Evolutionary conservation across 2,113 vertebrate species (phyloP).

Genomic region (Benitochromis conjunctus): DNA sequence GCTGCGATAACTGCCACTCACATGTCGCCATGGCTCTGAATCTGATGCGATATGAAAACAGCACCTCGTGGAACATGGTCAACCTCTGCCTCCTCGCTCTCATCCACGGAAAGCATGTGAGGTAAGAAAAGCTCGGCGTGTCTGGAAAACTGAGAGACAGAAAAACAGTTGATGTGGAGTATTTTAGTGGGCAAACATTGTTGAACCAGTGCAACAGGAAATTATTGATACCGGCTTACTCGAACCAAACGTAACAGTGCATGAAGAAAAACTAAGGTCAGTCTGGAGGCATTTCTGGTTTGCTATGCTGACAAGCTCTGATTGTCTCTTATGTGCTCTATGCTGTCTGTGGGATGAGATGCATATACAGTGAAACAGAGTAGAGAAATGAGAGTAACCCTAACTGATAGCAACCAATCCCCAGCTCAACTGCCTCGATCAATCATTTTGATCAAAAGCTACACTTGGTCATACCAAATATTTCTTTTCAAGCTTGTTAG

Average conservation of each 20-base stretch:
- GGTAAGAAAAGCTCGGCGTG: constrained; percentile 68
- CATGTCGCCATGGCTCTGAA: constrained; percentile 96
- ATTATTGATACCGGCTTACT: neutral
- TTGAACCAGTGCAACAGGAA: neutral
- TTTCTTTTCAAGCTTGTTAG: neutral
- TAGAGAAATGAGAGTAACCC: neutral
- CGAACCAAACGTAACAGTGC: neutral
- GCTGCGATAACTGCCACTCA: constrained; percentile 98
- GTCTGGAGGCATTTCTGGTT: neutral
- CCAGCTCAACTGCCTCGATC: neutral
- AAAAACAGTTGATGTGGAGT: neutral
- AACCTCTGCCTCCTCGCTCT: constrained; percentile 88
- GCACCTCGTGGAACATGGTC: constrained; percentile 96
- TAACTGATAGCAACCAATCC: neutral
- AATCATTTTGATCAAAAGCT: neutral
- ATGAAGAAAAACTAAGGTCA: neutral
- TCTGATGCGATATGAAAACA: constrained; percentile 93
- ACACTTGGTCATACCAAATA: neutral
- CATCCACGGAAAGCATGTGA: constrained; percentile 88
- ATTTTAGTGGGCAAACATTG: neutral
- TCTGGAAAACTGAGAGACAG: neutral
- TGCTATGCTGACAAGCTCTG: neutral
- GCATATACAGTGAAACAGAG: neutral
- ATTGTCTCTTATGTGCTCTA: neutral
- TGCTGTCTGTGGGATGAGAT: neutral